phyloP scores from a whole-genome alignment of 2,113 vertebrate genomes.

The Rhynchomys soricoides region DNA sequence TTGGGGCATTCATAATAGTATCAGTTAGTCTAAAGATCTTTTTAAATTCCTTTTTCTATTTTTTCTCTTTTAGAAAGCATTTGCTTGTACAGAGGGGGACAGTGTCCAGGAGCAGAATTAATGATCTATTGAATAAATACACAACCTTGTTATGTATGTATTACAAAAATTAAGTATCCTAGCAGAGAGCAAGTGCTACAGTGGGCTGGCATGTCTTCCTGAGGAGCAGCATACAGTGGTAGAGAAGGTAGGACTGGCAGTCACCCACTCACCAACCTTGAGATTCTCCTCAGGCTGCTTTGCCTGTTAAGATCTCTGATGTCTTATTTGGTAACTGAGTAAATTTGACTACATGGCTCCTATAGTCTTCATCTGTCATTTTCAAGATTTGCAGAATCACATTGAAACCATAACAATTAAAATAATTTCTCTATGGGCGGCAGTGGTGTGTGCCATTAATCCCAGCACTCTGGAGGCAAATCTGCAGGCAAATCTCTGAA shows the following conservation, averaged over 20 bases:
- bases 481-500: not conserved
- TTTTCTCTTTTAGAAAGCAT: not conserved
- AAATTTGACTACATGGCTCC: not conserved
- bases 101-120: not conserved
- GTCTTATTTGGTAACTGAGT: conserved; percentile 31
- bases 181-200: not conserved
- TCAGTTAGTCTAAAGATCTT: not conserved
- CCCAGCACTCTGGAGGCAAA: not conserved
- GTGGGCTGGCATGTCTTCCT: not conserved
- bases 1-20: not conserved
- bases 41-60: not conserved
- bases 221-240: not conserved
- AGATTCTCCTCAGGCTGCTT: not conserved
- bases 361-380: not conserved
- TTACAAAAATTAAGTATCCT: not conserved
- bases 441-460: too few species aligned
- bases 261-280: not conserved
- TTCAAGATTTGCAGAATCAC: conserved; percentile 59
- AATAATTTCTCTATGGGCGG: not conserved
- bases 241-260: not conserved
- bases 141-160: not conserved
- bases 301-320: not conserved
- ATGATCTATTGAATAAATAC: not conserved
- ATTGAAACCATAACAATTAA: conserved; percentile 16
- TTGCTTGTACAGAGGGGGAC: not conserved